Evolutionary conservation across 2,888 invertebrate species (phyloP), one percentile per base, ranked within the genome.

Genomic region (Athalia circularis): DNA sequence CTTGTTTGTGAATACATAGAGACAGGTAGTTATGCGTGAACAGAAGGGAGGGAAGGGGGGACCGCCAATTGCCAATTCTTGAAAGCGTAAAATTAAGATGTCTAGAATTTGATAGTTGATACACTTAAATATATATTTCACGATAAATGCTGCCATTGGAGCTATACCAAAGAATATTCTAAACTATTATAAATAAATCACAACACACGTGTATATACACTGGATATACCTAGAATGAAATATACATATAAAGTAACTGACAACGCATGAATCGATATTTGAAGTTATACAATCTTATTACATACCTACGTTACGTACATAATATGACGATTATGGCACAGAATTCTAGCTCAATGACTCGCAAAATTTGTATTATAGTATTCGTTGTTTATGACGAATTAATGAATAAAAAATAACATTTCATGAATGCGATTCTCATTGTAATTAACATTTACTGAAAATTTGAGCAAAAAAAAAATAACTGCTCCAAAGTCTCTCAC

Each of bases 101-200:
- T 68, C 77, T 77, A 79, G 80, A 80, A 79, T 79, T 79, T 80
- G 79, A 80, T 79, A 79, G 64, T 72, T 78, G 75, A 77, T 82
- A 83, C 81, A 81, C 80, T 78, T 83, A 81, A 79, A 83, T 84
- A 85, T 87, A 87, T 87, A 86, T 86, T 86, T 88, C 87, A 85
- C 85, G 86, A 84, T 86, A 86, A 88, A 86, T 82, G 88, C 87
- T 88, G 87, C 88, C 87, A 88, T 85, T 84, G 83, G 85, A 87
- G 85, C 86, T 86, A 86, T 86, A 86, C 85, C 86, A 86, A 86
- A 88, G 83, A 87, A 88, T 87, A 88, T 88, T 88, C 88, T 88
- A 88, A 88, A 88, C 86, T 88, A 87, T 84, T 83, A 84, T 86
- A 86, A 86, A 85, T 83, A 82, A 75, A 75, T 75, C 61, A 75